Conservation (phyloP, 2,113 vertebrate species). For the Sterrhoptilus dennistouni region DNA sequence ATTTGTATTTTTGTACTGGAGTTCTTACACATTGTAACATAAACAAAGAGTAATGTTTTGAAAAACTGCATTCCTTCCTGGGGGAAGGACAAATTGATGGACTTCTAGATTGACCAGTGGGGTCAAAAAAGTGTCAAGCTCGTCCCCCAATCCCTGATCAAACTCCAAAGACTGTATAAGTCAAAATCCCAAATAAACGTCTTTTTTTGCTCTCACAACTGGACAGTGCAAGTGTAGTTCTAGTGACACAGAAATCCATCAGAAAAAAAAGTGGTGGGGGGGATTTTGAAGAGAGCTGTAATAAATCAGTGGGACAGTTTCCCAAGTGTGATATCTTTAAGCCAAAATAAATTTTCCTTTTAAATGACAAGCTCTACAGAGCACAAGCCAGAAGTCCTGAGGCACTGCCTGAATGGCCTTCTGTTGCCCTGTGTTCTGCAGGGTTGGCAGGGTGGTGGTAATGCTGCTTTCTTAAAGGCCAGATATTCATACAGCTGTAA, state of each 20-base stretch:
- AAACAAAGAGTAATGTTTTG: too few relatives aligned
- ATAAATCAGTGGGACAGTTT: neutral
- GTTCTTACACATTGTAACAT: too few relatives aligned
- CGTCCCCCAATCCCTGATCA: too few relatives aligned
- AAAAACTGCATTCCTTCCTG: too few relatives aligned
- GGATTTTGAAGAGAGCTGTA: neutral
- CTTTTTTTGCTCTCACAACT: too few relatives aligned
- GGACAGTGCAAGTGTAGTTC: too few relatives aligned
- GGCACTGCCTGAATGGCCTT: neutral
- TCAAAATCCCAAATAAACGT: too few relatives aligned
- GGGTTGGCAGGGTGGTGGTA: neutral
- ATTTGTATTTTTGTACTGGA: too few relatives aligned
- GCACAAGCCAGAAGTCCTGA: neutral
- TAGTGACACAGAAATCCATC: neutral
- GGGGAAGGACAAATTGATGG: too few relatives aligned
- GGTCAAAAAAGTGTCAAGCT: too few relatives aligned
- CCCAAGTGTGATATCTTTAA: neutral
- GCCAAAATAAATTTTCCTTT: neutral
- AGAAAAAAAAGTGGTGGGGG: neutral
- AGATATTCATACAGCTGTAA: neutral
- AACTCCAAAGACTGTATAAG: too few relatives aligned
- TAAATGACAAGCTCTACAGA: neutral
- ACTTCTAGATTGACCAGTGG: too few relatives aligned
- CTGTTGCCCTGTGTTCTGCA: neutral
- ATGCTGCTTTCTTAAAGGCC: neutral